phyloP scores from a whole-genome alignment of 2,797 vertebrate species.

The Bucorvus abyssinicus region DNA sequence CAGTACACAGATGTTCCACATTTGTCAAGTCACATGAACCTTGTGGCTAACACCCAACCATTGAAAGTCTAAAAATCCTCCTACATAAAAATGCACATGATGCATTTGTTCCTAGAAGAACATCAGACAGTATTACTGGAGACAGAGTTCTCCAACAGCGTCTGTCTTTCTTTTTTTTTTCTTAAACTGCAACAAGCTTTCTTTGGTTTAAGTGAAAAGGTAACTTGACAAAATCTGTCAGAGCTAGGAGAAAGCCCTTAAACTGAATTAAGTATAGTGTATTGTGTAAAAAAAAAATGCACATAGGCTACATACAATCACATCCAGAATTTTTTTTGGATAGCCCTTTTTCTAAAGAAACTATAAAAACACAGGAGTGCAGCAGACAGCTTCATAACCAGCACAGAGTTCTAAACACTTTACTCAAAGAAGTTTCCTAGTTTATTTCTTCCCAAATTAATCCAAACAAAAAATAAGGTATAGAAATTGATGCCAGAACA shows the following conservation, averaged over 20 bases:
- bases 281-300: neutral
- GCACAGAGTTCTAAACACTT: neutral
- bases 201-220: neutral
- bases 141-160: neutral
- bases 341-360: neutral
- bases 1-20: conserved; percentile 63
- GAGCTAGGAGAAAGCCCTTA: neutral
- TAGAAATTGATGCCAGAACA: neutral
- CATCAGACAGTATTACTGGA: neutral
- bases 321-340: neutral
- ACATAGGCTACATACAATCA: neutral
- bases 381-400: neutral
- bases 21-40: conserved; percentile 53
- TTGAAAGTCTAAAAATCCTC: conserved; percentile 29
- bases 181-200: neutral
- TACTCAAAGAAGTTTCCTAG: neutral
- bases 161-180: neutral
- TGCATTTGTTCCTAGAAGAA: conserved; percentile 54
- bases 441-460: neutral
- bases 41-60: conserved; percentile 33
- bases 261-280: neutral
- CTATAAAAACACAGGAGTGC: neutral
- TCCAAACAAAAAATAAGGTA: neutral
- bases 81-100: conserved; percentile 48
- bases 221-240: neutral